A percentile compares a stretch with the other conserved stretches of the same genome.
These are phyloP conservation scores for Phaethornis superciliosus DNA, from an alignment of 2,113 vertebrate species.

Conservation along the genomic window DNA sequence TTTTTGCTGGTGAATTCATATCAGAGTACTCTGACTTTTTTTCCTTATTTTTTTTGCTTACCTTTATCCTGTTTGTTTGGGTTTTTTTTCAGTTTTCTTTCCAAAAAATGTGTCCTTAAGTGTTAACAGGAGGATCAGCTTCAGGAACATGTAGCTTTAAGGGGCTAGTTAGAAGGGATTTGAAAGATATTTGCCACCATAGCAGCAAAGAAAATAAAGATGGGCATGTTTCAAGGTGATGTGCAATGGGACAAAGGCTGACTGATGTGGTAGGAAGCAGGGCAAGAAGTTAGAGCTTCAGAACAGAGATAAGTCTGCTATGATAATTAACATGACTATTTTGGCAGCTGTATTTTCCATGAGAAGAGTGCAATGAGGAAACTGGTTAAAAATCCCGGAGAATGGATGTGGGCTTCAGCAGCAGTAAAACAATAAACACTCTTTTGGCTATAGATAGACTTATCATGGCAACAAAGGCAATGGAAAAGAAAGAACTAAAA, in stretches of 20 bases:
- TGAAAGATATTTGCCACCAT: neutral
- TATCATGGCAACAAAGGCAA: neutral
- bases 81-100: neutral
- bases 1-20: neutral
- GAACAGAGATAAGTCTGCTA: neutral
- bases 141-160: neutral
- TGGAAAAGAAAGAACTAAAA: neutral
- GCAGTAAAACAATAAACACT: neutral
- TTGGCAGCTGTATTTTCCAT: neutral
- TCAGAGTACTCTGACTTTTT: neutral
- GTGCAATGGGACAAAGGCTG: neutral
- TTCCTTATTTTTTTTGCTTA: neutral
- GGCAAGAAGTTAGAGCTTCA: neutral
- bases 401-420: neutral
- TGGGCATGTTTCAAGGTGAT: neutral
- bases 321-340: neutral
- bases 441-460: neutral
- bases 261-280: neutral
- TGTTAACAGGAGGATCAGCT: neutral
- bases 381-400: neutral
- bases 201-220: neutral
- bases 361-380: fast-evolving
- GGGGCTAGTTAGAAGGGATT: neutral
- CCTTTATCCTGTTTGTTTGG: neutral
- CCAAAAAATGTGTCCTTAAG: neutral